phyloP scores from a whole-genome alignment of 53 echinoderm and acorn worm species.

The Stichopus horrens region DNA sequence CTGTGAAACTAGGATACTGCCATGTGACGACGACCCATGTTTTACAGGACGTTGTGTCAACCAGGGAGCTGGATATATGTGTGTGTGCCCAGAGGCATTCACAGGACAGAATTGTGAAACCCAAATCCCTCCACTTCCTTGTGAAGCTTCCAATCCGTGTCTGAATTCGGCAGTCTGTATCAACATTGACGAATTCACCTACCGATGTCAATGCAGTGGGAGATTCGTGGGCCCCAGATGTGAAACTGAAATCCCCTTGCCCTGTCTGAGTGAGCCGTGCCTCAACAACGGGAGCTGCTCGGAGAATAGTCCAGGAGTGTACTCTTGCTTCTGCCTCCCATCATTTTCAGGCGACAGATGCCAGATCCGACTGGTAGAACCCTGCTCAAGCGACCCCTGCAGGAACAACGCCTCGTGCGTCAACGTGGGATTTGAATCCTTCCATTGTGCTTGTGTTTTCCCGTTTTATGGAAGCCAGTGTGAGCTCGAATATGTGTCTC shows the following conservation, averaged over 20 bases:
- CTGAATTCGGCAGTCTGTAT: conserved; percentile 62
- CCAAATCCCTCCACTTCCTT: conserved; percentile 60
- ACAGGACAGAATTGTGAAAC: conserved; percentile 73
- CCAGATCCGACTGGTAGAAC: conserved; percentile 42
- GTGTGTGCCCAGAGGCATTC: conserved; percentile 60
- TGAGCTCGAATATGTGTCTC: conserved; percentile 51
- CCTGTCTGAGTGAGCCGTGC: conserved; percentile 79
- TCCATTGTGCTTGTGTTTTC: conserved; percentile 56
- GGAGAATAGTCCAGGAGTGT: conserved; percentile 48
- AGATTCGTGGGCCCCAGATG: conserved; percentile 69
- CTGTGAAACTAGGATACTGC: conserved; percentile 66
- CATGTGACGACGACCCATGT: conserved; percentile 79
- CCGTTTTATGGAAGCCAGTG: conserved; percentile 66
- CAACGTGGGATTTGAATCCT: conserved; percentile 56
- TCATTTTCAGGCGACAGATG: conserved; percentile 69
- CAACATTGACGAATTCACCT: conserved; percentile 48
- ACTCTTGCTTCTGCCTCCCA: conserved; percentile 57
- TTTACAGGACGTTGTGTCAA: conserved; percentile 65
- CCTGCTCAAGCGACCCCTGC: conserved; percentile 77
- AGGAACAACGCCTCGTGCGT: conserved; percentile 67
- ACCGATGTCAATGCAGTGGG: conserved; percentile 59
- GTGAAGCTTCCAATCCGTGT: conserved; percentile 74
- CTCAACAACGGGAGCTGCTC: conserved; percentile 66
- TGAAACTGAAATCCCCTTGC: conserved; percentile 50
- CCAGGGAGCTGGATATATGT: conserved; percentile 49